These are phyloP conservation scores for Meloidogyne exigua DNA, from an alignment of 1,140 invertebrate genomes.

Conservation along the genomic window DNA sequence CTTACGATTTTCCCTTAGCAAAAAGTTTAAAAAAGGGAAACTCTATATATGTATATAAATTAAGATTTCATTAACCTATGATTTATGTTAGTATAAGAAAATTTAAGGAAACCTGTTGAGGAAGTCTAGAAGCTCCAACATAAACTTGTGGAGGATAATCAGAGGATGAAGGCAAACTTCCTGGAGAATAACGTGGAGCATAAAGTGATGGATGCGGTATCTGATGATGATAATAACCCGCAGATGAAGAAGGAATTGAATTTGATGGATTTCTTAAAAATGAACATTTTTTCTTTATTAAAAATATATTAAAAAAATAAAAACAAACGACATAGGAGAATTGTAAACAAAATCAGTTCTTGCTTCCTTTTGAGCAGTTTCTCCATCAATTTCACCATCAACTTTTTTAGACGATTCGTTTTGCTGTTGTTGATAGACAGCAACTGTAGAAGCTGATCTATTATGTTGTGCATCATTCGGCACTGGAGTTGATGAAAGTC, in stretches of 20 bases:
- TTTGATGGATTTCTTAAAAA: background rate
- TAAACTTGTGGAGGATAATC: background rate
- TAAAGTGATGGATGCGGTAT: background rate
- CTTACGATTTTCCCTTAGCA: no score
- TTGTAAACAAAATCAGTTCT: constrained; percentile 16
- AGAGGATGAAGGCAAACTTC: background rate
- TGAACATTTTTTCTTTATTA: background rate
- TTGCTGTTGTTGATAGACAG: constrained; percentile 24
- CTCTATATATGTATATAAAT: no score
- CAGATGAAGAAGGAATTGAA: background rate
- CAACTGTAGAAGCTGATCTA: constrained; percentile 11
- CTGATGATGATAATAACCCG: background rate
- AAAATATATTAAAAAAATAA: background rate
- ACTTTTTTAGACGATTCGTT: constrained; percentile 6
- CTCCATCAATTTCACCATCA: constrained; percentile 9
- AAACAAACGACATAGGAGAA: background rate
- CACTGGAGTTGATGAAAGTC: constrained; percentile 6
- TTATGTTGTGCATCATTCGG: background rate
- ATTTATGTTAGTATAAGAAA: no score
- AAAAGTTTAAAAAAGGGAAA: no score
- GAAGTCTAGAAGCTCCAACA: background rate
- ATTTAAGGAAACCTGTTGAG: background rate
- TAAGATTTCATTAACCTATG: no score
- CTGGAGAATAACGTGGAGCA: background rate
- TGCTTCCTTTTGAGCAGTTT: constrained; percentile 15